phyloP scores from a whole-genome alignment of 2,888 invertebrate species.

The Lasioglossum malachurum region DNA sequence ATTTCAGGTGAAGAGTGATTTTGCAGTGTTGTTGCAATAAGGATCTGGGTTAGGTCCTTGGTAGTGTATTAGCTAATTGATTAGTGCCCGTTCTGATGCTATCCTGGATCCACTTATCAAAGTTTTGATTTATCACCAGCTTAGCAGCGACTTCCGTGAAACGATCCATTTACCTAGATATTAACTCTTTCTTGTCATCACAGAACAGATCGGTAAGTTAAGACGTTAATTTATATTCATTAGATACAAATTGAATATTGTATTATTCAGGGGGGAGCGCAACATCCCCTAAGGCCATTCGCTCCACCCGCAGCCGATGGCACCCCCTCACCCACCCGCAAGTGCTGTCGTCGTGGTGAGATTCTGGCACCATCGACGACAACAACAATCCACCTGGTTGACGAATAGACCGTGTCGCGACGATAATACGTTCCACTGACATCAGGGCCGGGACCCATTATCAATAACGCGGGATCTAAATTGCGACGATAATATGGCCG shows the following conservation, averaged over 20 bases:
- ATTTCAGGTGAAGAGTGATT: background rate
- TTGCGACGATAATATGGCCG: conserved; percentile 33
- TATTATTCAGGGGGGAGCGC: conserved; percentile 59
- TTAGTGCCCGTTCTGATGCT: background rate
- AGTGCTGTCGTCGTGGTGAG: conserved; percentile 40
- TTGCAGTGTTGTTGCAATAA: background rate
- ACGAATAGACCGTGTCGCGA: conserved; percentile 52
- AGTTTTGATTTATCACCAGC: background rate
- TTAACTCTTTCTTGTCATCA: conserved; percentile 28
- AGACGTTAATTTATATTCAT: conserved; percentile 71
- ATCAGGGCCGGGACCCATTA: conserved; percentile 28
- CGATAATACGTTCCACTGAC: conserved; percentile 31
- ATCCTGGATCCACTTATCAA: background rate
- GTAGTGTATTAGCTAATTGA: background rate
- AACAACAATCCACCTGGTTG: conserved; percentile 31
- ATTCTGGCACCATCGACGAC: conserved; percentile 52
- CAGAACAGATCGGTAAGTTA: conserved; percentile 46
- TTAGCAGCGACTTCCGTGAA: background rate
- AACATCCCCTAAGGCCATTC: conserved; percentile 58
- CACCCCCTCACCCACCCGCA: conserved; percentile 6
- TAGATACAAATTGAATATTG: conserved; percentile 71
- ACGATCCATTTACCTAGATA: conserved; percentile 14
- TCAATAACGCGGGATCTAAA: conserved; percentile 57
- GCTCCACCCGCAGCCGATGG: background rate
- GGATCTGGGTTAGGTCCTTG: no score